A percentile compares a stretch with the other conserved stretches of the same genome.
Conservation (phyloP, 2,797 vertebrate species). For the Arnoldichthys spilopterus region DNA sequence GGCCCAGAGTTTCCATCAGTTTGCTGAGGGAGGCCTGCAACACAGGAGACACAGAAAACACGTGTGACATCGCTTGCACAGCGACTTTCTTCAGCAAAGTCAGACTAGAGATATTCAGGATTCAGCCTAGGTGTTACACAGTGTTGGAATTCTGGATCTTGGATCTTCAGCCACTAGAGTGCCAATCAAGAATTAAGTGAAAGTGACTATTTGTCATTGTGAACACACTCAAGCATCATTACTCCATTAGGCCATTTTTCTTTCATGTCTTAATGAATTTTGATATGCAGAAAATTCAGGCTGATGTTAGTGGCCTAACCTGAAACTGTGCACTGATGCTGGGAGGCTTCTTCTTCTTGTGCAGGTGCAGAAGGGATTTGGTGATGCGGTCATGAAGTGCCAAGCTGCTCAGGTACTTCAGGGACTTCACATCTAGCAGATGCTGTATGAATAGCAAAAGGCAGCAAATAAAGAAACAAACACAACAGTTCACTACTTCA, state of each 20-base stretch:
- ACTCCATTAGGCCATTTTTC: neutral
- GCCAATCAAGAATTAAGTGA: too few relatives aligned
- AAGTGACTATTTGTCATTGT: too few relatives aligned
- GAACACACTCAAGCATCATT: too few relatives aligned
- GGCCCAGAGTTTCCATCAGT: constrained; percentile 97
- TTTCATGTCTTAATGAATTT: neutral
- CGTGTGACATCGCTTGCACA: neutral
- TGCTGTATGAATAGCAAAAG: constrained; percentile 75
- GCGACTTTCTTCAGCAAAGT: neutral
- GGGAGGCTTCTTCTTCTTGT: constrained; percentile 99
- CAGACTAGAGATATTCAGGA: neutral
- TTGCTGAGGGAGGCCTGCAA: constrained; percentile 93
- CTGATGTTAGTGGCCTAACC: constrained; percentile 71
- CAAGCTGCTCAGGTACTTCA: constrained; percentile 93
- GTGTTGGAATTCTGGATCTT: too few relatives aligned
- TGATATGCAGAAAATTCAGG: neutral
- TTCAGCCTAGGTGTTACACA: neutral
- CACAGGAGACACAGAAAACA: neutral
- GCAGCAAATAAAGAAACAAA: neutral
- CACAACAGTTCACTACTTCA: neutral
- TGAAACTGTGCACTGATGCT: constrained; percentile 99
- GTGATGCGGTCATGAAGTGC: constrained; percentile 97
- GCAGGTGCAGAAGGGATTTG: constrained; percentile 96
- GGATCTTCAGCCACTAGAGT: too few relatives aligned
- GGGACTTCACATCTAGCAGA: constrained; percentile 93